Evolutionary conservation across 1,140 invertebrate species (phyloP).

Genomic region (Drosophila pruinosa): DNA sequence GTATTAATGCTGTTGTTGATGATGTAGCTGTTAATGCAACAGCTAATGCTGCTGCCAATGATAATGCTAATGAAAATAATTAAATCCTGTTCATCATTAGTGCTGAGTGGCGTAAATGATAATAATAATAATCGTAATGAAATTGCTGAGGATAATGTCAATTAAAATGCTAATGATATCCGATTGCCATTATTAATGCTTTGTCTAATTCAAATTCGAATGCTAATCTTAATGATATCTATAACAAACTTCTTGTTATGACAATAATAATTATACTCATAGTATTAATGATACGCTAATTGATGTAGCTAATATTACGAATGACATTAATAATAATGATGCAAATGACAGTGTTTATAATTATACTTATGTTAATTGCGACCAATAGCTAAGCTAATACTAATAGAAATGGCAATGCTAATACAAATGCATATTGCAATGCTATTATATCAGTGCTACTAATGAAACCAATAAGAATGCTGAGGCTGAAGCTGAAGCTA

Average conservation of each 20-base stretch:
- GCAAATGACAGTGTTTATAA: constrained; percentile 74
- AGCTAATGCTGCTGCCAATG: not conserved
- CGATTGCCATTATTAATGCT: not conserved
- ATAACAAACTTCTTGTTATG: not conserved
- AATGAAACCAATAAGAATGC: no score
- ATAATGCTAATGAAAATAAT: not conserved
- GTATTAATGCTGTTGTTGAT: not conserved
- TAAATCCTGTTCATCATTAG: no score
- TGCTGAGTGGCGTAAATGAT: no score
- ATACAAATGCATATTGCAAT: not conserved
- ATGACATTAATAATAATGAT: not conserved
- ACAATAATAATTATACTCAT: not conserved
- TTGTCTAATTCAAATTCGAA: not conserved
- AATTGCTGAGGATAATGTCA: not conserved
- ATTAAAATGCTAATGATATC: not conserved
- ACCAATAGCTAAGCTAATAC: not conserved
- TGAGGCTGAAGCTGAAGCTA: not conserved
- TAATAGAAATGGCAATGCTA: not conserved
- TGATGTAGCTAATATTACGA: no score
- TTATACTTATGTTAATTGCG: constrained; percentile 89
- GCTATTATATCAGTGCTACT: not conserved
- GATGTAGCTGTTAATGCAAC: not conserved
- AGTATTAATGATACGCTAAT: constrained; percentile 1
- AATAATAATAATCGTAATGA: not conserved
- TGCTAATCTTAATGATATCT: not conserved